Base-by-base conservation (phyloP, 2,113 vertebrate species). In the Solea solea region DNA sequence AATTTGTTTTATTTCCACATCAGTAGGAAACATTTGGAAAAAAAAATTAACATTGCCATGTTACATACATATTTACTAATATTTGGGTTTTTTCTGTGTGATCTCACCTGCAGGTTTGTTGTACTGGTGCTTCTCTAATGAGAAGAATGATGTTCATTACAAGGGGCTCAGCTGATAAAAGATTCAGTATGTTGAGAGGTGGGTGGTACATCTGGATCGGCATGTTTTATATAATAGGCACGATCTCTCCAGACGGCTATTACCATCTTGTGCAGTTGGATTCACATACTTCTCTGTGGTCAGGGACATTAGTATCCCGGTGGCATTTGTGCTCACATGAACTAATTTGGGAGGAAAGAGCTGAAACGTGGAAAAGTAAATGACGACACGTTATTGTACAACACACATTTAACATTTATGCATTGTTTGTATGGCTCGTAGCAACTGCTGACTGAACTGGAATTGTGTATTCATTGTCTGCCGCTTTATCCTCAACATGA, bases 201-300 rank as follows among this genome's bases (percentile, higher is more conserved):
- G 53, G 27, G 40, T 49, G 44, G 40, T 53, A 55, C 59, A 81
- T 21, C 78, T 80, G 71, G 46, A 81, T 69, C 54, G 51, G 46
- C 49, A 73, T 67, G 51, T 86, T 82, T 82, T 71, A 81, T 81
- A 50, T 21, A 73, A 74, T 53, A 59, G 57, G 46, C 1, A 40
- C 41, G 45, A 66, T 59, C 15, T 67, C 72, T 63, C 10, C 46
- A 65, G 54, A 40, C 56, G 55, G 69, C 64, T 58, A 48, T 55
- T 80, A 55, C 34, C 34, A 34, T 34, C 5, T 80, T 46, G 0
- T 44, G n/a, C 16, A 48, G 52, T 57, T 71, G 62, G 67, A 80
- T 71, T 74, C 64, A 41, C 44, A 68, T 63, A 41, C 0, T 44
- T 64, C 62, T 68, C 56, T 58, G 58, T 45, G 16, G 67, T 77